These are phyloP conservation scores for Micropoecilia bifurca DNA, from an alignment of 2,797 vertebrate species.

Conservation along the genomic window DNA sequence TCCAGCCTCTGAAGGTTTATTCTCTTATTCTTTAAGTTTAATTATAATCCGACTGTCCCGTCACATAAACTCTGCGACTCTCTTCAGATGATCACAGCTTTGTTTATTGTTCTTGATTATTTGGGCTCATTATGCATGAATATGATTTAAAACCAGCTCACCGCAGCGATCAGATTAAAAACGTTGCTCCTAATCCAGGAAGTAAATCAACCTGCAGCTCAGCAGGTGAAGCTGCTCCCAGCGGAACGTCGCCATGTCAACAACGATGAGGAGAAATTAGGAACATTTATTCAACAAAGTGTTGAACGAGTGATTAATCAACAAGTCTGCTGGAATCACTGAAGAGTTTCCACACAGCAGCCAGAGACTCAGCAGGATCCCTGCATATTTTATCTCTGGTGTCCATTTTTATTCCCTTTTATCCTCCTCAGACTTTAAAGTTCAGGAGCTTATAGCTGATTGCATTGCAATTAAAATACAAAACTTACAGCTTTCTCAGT, in stretches of 20 bases:
- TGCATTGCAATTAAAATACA: neutral
- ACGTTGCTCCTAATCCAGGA: neutral
- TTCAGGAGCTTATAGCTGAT: neutral
- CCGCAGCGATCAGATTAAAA: neutral
- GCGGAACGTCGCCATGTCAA: conserved; percentile 16
- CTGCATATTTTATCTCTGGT: neutral
- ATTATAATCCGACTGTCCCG: neutral
- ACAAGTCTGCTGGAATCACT: conserved; percentile 31
- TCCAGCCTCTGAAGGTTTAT: neutral
- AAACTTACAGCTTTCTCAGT: neutral
- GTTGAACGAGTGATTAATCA: conserved; percentile 49
- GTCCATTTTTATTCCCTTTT: neutral
- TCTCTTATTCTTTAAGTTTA: neutral
- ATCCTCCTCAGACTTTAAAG: neutral
- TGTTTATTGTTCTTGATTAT: neutral
- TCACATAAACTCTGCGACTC: no score
- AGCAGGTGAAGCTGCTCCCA: conserved; percentile 11
- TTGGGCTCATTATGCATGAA: neutral
- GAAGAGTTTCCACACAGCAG: neutral
- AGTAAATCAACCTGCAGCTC: conserved; percentile 11
- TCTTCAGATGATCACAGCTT: neutral
- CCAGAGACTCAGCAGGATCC: no score
- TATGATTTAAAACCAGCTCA: neutral
- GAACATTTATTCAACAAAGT: conserved; percentile 50
- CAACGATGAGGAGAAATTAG: conserved; percentile 39